Conservation (phyloP, 1,140 invertebrate genomes). For the Augochlora pura region DNA sequence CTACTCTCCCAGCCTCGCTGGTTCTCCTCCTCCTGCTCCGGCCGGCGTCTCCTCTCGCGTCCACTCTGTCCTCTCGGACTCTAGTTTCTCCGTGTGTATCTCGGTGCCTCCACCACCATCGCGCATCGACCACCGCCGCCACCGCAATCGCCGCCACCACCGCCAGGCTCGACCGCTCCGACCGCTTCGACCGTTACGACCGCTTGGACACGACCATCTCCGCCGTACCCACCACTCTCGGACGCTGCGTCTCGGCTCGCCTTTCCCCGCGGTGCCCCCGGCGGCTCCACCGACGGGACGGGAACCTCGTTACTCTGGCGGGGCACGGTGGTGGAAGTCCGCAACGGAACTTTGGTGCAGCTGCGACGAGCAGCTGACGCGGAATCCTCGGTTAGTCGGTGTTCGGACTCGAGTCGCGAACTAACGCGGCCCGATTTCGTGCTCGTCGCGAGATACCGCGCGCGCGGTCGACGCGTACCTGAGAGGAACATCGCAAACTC, state of each 20-base stretch:
- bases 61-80: slow-evolving; percentile 28
- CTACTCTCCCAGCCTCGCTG: slow-evolving; percentile 24
- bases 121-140: not conserved
- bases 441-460: not conserved
- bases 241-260: not conserved
- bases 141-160: slow-evolving; percentile 7
- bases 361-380: slow-evolving; percentile 69
- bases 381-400: slow-evolving; percentile 55
- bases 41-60: not conserved
- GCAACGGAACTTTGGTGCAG: slow-evolving; percentile 67
- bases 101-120: not conserved
- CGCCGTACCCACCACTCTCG: slow-evolving; percentile 38
- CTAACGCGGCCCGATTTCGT: not conserved
- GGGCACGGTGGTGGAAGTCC: slow-evolving; percentile 53
- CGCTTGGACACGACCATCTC: not conserved
- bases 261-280: slow-evolving; percentile 23
- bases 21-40: slow-evolving; percentile 26
- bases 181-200: not conserved
- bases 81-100: slow-evolving; percentile 1
- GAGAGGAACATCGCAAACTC: too few relatives aligned
- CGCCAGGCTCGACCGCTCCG: not conserved
- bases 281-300: slow-evolving; percentile 18
- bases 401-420: slow-evolving; percentile 37
- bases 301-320: slow-evolving; percentile 42
- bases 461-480: too few relatives aligned